These are phyloP conservation scores for Serranochromis macrocephalus DNA, from an alignment of 2,113 vertebrate genomes.

Conservation along the genomic window DNA sequence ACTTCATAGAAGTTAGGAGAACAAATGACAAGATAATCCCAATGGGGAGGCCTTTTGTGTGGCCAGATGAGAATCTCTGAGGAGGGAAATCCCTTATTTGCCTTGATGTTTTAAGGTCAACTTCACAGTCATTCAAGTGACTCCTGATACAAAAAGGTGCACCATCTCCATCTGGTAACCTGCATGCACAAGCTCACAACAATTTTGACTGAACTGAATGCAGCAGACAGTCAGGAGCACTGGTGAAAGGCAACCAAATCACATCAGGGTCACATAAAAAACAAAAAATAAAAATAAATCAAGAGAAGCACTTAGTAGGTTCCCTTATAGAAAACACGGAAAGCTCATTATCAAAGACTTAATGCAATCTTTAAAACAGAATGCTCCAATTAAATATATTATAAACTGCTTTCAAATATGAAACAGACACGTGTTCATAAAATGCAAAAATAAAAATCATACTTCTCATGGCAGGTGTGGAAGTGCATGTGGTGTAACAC, in stretches of 20 bases:
- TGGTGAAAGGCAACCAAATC: slow-evolving; percentile 5
- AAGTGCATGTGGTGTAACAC: slow-evolving; percentile 19
- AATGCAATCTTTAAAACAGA: slow-evolving; percentile 77
- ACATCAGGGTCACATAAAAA: slow-evolving; percentile 5
- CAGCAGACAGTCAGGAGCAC: neutral
- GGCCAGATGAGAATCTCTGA: slow-evolving; percentile 54
- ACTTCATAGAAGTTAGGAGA: slow-evolving; percentile 82
- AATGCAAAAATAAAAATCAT: slow-evolving; percentile 50
- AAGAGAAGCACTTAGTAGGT: slow-evolving; percentile 44
- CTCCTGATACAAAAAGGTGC: neutral
- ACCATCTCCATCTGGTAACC: neutral
- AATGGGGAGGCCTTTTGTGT: slow-evolving; percentile 64
- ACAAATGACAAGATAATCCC: slow-evolving; percentile 69
- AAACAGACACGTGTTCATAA: slow-evolving; percentile 56
- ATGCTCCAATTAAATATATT: slow-evolving; percentile 61
- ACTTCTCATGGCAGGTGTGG: slow-evolving; percentile 31
- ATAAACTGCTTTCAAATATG: slow-evolving; percentile 62
- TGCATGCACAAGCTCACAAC: neutral
- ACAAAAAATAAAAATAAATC: neutral
- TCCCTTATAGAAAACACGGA: slow-evolving; percentile 65
- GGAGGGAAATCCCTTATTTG: slow-evolving; percentile 36
- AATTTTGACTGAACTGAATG: neutral
- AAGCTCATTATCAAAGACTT: slow-evolving; percentile 59
- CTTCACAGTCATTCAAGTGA: neutral
- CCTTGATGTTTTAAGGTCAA: neutral